Conservation (phyloP, 2,888 invertebrate species). For the Seira sanloemensis region DNA sequence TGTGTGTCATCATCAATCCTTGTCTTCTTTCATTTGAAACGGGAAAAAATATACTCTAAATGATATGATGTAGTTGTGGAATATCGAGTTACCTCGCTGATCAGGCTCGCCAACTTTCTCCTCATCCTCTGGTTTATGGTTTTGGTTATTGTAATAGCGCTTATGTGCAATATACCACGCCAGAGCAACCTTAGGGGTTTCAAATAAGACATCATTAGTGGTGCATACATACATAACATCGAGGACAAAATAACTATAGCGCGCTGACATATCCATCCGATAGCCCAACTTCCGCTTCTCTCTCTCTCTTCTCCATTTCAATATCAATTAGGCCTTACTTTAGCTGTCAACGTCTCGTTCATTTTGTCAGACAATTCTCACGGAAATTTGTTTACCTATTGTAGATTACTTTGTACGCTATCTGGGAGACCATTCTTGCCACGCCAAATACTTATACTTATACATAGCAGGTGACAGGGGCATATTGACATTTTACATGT, state of each 20-base stretch:
- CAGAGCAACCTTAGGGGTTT: constrained; percentile 66
- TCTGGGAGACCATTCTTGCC: too few relatives aligned
- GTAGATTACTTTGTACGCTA: too few relatives aligned
- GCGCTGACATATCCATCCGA: too few relatives aligned
- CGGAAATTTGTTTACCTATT: too few relatives aligned
- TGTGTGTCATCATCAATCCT: constrained; percentile 43
- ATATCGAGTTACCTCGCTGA: constrained; percentile 58
- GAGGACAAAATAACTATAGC: too few relatives aligned
- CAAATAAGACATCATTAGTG: too few relatives aligned
- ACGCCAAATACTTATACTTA: too few relatives aligned
- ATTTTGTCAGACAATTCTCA: background rate
- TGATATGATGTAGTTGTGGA: constrained; percentile 41
- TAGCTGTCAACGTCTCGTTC: background rate
- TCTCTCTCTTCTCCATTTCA: too few relatives aligned
- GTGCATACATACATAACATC: too few relatives aligned
- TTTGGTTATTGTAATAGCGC: constrained; percentile 55
- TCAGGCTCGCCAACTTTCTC: constrained; percentile 54
- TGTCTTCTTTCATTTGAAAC: constrained; percentile 51
- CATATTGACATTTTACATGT: too few relatives aligned
- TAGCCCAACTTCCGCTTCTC: too few relatives aligned
- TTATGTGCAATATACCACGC: constrained; percentile 62
- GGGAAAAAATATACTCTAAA: constrained; percentile 43
- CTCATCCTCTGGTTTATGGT: constrained; percentile 53
- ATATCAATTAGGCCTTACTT: background rate
- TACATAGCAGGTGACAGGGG: too few relatives aligned